phyloP scores from a whole-genome alignment of 2,888 invertebrate genomes.

The Tuta absoluta region DNA sequence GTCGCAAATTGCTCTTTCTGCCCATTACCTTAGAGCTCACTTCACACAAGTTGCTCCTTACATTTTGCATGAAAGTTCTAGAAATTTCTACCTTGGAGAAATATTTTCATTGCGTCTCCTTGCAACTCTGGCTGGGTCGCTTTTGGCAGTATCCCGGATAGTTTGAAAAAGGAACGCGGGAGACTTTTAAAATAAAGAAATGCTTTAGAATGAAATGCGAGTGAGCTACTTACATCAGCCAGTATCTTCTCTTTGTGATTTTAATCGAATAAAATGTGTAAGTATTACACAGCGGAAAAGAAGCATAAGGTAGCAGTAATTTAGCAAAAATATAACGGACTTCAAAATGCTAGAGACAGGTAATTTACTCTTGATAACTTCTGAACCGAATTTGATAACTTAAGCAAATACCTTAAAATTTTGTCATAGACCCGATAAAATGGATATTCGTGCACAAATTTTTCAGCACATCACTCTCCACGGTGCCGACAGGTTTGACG shows the following conservation, averaged over 20 bases:
- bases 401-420: no score
- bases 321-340: no score
- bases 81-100: slow-evolving; percentile 20
- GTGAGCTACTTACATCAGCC: no score
- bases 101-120: slow-evolving; percentile 31
- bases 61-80: slow-evolving; percentile 18
- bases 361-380: no score
- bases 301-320: no score
- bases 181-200: slow-evolving; percentile 21
- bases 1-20: slow-evolving; percentile 4
- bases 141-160: slow-evolving; percentile 17
- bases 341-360: no score
- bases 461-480: no score
- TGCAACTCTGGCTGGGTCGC: slow-evolving; percentile 13
- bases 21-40: slow-evolving; percentile 12
- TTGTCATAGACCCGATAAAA: no score
- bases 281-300: background rate
- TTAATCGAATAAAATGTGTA: slow-evolving; percentile 8
- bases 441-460: no score
- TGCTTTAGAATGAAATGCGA: background rate
- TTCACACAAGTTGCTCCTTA: slow-evolving; percentile 12
- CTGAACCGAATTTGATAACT: no score
- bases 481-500: no score
- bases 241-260: background rate
- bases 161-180: slow-evolving; percentile 14